Evolutionary conservation across 2,113 vertebrate species (phyloP), one percentile per base, ranked within the genome.

Genomic region (Agapornis roseicollis): DNA sequence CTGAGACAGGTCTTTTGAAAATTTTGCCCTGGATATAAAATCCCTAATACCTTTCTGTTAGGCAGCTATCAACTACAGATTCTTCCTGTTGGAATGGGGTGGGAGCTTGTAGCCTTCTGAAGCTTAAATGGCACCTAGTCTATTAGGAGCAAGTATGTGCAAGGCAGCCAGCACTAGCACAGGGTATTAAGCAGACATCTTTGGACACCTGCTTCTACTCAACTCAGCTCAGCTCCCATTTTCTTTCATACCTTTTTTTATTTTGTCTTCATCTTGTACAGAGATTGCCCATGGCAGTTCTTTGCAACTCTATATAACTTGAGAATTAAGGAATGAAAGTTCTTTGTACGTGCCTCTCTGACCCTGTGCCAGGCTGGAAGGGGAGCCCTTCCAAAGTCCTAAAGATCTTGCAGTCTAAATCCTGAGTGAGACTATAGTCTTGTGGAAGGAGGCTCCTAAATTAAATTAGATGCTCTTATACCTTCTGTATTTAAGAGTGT

Each of bases 11-110:
- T 69, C 88, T 90, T 95, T 71, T 69, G 72, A 95, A 96, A 95
- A 87, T 83, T 91, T 96, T 91, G 58, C 84, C 63, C 82, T 56
- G 80, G 76, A 78, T 96, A 80, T 91, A 84, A 83, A 90, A 92
- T 90, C 50, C 73, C 74, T 93, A 88, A 90, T 74, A 78, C 20
- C 56, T 92, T 85, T 78, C 64, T 81, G 77, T 68, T 79, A 89
- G 65, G 65, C 65, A 90, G 65, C 13, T 86, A 72, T 64, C 42
- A 92, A 68, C 80, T 37, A 61, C 55, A 80, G 76, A 86, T 19
- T 49, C 78, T 94, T 93, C 44, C 65, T 88, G 0, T 0, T n/a
- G 90, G 65, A 66, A 72, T 2, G 5, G 15, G 35, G 61, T 58
- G 19, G 49, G 69, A 37, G 15, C 47, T 84, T 93, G 88, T 72